These are phyloP conservation scores for Philhelius pedissequus DNA, from an alignment of 2,888 invertebrate genomes.

Conservation along the genomic window DNA sequence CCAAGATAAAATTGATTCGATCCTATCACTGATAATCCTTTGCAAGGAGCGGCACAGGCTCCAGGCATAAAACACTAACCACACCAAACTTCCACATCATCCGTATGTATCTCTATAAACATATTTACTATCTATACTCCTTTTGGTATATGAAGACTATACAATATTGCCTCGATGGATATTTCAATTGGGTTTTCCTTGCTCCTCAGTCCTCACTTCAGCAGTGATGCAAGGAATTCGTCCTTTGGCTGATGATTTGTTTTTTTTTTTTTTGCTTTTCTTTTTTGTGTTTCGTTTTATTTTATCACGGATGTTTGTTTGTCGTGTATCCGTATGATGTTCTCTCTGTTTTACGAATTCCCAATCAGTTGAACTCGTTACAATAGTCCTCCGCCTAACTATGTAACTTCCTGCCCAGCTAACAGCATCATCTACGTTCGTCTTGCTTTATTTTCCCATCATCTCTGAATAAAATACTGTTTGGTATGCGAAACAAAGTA, in stretches of 20 bases:
- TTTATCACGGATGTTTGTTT: conserved; percentile 36
- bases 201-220: not conserved
- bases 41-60: conserved; percentile 24
- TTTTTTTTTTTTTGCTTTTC: conserved; percentile 6
- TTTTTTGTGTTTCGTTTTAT: not conserved
- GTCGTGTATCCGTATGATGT: conserved; percentile 48
- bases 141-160: conserved; percentile 15
- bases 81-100: not conserved
- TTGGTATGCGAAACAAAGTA: conserved; percentile 67
- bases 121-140: not conserved
- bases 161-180: conserved; percentile 42
- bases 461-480: not conserved
- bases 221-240: conserved; percentile 16
- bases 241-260: conserved; percentile 24
- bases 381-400: conserved; percentile 9
- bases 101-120: not conserved
- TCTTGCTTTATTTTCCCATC: not conserved
- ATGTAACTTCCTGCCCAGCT: conserved; percentile 44
- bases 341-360: conserved; percentile 41
- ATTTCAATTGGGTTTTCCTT: conserved; percentile 62
- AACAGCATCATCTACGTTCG: not conserved
- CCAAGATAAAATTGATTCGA: conserved; percentile 65
- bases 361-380: conserved; percentile 46
- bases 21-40: conserved; percentile 63
- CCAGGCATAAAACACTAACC: conserved; percentile 44